Conservation (phyloP, 30 jellyfish, hydroid and myxozoan species). For the Hydra vulgaris region DNA sequence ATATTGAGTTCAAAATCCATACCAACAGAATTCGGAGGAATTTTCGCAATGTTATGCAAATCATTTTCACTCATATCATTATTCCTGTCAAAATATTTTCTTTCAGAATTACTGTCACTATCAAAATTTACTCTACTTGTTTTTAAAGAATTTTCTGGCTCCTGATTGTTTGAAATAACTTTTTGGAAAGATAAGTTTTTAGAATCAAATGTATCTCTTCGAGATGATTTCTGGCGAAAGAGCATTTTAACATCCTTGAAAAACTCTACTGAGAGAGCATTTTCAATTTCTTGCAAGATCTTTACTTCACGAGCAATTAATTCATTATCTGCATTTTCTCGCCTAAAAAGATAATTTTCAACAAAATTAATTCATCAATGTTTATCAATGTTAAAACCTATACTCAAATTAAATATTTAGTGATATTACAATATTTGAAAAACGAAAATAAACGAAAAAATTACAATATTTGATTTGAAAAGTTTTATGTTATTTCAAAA, state of each 20-base stretch:
- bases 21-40: constrained; percentile 30
- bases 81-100: constrained; percentile 8
- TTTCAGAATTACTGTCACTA: not conserved
- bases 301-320: constrained; percentile 48
- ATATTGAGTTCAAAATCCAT: constrained; percentile 71
- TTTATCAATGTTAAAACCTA: too few relatives aligned
- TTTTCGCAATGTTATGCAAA: constrained; percentile 23
- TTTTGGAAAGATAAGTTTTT: not conserved
- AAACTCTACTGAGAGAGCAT: constrained; percentile 68
- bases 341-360: constrained; percentile 29
- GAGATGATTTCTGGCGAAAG: constrained; percentile 41
- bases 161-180: not conserved
- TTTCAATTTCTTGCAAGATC: constrained; percentile 62
- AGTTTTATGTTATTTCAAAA: too few relatives aligned
- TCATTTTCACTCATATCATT: constrained; percentile 28
- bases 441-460: too few relatives aligned
- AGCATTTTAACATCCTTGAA: constrained; percentile 62
- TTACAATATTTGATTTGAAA: too few relatives aligned
- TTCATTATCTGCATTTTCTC: constrained; percentile 56
- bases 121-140: not conserved
- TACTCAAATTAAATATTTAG: too few relatives aligned
- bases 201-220: not conserved
- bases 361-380: too few relatives aligned
- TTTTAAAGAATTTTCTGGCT: not conserved
- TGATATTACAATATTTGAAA: too few relatives aligned